Evolutionary conservation across 2,888 invertebrate genomes (phyloP).

Genomic region (Cheilosia urbana): DNA sequence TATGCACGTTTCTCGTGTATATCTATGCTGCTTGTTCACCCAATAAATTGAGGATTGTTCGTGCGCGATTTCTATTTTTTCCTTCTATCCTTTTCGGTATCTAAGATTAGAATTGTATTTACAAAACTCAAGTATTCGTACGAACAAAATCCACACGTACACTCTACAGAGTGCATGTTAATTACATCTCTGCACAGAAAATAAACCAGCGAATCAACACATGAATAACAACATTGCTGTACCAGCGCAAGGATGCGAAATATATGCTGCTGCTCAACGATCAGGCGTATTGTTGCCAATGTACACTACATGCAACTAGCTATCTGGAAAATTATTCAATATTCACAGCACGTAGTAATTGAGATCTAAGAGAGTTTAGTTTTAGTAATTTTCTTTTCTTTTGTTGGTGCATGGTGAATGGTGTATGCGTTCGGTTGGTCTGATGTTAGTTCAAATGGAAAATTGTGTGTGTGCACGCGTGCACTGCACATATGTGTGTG

Average conservation of each 20-base stretch:
- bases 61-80: conserved; percentile 40
- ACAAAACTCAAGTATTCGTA: conserved; percentile 15
- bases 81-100: background rate
- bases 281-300: background rate
- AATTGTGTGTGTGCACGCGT: conserved; percentile 44
- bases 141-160: conserved; percentile 36
- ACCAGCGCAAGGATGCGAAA: conserved; percentile 13
- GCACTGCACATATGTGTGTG: conserved; percentile 21
- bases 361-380: conserved; percentile 72
- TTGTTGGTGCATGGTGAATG: background rate
- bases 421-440: conserved; percentile 4
- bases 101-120: conserved; percentile 50
- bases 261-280: conserved; percentile 24
- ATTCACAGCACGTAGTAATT: conserved; percentile 70
- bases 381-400: conserved; percentile 45
- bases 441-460: conserved; percentile 59
- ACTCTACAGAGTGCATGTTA: conserved; percentile 55
- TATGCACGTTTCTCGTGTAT: too few species aligned
- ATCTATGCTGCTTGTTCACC: conserved; percentile 27
- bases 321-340: conserved; percentile 57
- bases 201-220: conserved; percentile 69
- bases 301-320: conserved; percentile 26
- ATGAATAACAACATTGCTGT: conserved; percentile 60
- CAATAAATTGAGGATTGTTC: conserved; percentile 56
- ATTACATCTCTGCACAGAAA: conserved; percentile 68